Base-by-base conservation (phyloP, 2,888 invertebrate species). In the Galeopsomyia nigrocyanea region DNA sequence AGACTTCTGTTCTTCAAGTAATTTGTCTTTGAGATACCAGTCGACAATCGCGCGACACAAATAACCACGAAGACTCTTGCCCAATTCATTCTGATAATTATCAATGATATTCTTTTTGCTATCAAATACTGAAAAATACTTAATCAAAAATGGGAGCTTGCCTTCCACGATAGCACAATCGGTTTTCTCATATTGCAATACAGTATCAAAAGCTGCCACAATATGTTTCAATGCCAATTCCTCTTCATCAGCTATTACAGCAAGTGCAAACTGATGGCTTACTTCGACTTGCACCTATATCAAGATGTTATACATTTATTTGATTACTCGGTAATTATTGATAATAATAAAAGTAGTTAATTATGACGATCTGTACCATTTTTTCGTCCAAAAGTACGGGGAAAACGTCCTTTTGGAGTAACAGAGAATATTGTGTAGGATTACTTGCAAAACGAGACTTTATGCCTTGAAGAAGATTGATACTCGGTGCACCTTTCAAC, bases 61-160 rank as follows among this genome's bases (percentile, higher is more conserved):
- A 67, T 81, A 85, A 65, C 82, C 83, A 22, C 82, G 80, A 57
- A 85, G 76, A 70, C 85, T 85, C 50, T 78, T 79, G 2, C 77
- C 76, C 13, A 78, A 70, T 16, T 76, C 71, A 49, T 69, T 65
- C 53, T 79, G 71, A 9, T 73, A 65, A 17, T 71, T 77, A 3
- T 75, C 76, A 66, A 81, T 85, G 47, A 83, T 74, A 68, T 81
- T 82, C 0, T 69, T 77, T 47, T 75, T 79, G 1, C 63, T 56
- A 13, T 82, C 82, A 31, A 86, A 68, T 17, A 74, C 65, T 5
- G 75, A 68, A 7, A 85, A 68, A 26, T 83, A 61, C 49, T 78
- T 73, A 0, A 81, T 77, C 16, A 84, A 73, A 3, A 80, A 67
- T 9, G 55, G 65, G 51, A 9, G 31, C 49, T 61, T 61, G 19